Percentiles rank a stretch among this genome's conserved stretches.
phyloP scores from a whole-genome alignment of 2,113 vertebrate genomes.

The Tetraodon nigroviridis region DNA sequence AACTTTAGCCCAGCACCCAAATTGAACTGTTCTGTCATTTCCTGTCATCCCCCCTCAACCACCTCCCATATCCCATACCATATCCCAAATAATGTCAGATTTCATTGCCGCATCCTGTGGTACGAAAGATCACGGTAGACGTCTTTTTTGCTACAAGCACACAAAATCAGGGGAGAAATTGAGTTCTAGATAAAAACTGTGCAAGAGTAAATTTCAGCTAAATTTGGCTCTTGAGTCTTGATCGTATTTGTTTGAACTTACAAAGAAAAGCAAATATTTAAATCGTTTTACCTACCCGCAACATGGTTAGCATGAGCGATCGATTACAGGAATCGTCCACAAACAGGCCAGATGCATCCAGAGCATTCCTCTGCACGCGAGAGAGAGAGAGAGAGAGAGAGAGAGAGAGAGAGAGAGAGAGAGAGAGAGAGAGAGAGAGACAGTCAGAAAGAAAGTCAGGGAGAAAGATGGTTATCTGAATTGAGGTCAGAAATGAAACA shows the following conservation, averaged over 20 bases:
- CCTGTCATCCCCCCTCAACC: conserved; percentile 55
- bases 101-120: conserved; percentile 26
- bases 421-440: conserved; percentile 51
- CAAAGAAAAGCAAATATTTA: conserved; percentile 59
- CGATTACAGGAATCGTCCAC: conserved; percentile 33
- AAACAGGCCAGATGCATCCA: conserved; percentile 47
- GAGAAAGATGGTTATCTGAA: conserved; percentile 77
- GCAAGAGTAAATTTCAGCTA: conserved; percentile 9
- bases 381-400: conserved; percentile 35
- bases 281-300: conserved; percentile 48
- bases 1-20: conserved; percentile 61
- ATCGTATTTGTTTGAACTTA: conserved; percentile 51
- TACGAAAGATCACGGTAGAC: conserved; percentile 18
- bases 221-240: conserved; percentile 18
- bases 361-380: conserved; percentile 35
- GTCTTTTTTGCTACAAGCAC: conserved; percentile 13
- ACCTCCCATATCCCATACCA: conserved; percentile 28
- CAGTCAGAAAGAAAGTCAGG: conserved; percentile 40
- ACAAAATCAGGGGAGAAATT: conserved; percentile 10
- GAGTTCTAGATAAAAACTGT: conserved; percentile 35
- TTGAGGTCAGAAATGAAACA: conserved; percentile 80
- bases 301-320: conserved; percentile 46
- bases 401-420: conserved; percentile 55
- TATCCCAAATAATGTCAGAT: conserved; percentile 52
- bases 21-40: conserved; percentile 68